Base-by-base conservation (phyloP, 2,113 vertebrate genomes). In the Toxotes chatareus region DNA sequence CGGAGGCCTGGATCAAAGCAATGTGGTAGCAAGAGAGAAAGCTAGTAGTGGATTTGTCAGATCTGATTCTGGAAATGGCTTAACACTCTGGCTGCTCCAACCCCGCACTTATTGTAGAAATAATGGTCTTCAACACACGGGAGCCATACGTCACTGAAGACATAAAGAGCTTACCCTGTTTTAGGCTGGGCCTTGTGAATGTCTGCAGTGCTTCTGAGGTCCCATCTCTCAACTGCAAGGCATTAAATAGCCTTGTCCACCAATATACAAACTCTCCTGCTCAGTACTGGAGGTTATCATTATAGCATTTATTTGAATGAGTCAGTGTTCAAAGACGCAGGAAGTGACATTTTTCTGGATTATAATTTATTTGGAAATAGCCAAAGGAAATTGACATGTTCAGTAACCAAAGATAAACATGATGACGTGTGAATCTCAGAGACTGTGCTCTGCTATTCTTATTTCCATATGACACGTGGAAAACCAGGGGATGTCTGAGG, bases 31-130 rank as follows among this genome's bases (percentile, higher is more conserved):
- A 61, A 64, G 31, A 47, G 49, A 74, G 53, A 66, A 47, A 38
- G 56, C 53, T 70, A 23, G 19, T 13, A 32, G n/a, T 83, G 63
- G 76, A 79, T 69, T 72, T 78, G 70, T 79, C 59, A 59, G 49
- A 86, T 68, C 16, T 49, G 59, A 83, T 80, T 75, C n/a, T 27
- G 17, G 21, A 66, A 73, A 73, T 65, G 38, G 67, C 57, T 34
- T 56, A n/a, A 32, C 51, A 63, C 61, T 38, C 32, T 6, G 76
- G 19, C 70, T 57, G 60, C 38, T 51, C 62, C 56, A 46, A 60
- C n/a, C 1, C n/a, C 6, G 42, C 46, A 82, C n/a, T 67, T 67
- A 74, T 64, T 71, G 57, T 32, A 38, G 16, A 69, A 83, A 74
- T 32, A 31, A 31, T 64, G 14, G 11, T 79, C 36, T 79, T 68